These are phyloP conservation scores for Coremacera marginata DNA, from an alignment of 2,888 invertebrate species.

Conservation along the genomic window DNA sequence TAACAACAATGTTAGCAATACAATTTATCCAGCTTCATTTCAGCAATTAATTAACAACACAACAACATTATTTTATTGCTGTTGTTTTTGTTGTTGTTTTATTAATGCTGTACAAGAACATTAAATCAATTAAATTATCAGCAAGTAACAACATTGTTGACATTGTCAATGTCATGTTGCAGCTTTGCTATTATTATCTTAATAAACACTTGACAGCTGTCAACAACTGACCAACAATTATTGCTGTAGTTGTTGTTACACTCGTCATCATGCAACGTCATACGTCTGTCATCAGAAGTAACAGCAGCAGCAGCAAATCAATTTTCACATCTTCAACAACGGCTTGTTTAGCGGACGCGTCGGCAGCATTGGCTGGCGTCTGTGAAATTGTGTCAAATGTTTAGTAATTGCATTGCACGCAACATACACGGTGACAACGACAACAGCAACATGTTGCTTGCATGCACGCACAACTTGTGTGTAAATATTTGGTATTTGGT, in stretches of 20 bases:
- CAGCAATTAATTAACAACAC: too few relatives aligned
- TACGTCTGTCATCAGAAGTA: background rate
- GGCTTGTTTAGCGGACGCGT: background rate
- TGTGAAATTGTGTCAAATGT: slow-evolving; percentile 8
- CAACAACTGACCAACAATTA: background rate
- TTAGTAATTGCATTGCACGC: slow-evolving; percentile 23
- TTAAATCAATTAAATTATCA: slow-evolving; percentile 23
- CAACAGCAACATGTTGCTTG: slow-evolving; percentile 2
- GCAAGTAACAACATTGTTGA: background rate
- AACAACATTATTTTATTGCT: too few relatives aligned
- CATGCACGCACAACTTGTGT: background rate
- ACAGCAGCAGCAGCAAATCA: background rate
- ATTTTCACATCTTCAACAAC: slow-evolving; percentile 15
- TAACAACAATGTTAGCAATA: background rate
- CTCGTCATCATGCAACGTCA: background rate
- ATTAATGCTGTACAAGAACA: too few relatives aligned
- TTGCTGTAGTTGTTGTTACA: background rate
- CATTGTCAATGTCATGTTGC: slow-evolving; percentile 10
- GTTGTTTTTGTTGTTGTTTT: too few relatives aligned
- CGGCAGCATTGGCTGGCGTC: background rate
- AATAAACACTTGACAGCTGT: slow-evolving; percentile 15
- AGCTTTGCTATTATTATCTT: slow-evolving; percentile 2
- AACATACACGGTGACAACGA: background rate
- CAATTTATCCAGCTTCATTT: background rate
- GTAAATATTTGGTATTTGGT: too few relatives aligned